Base-by-base conservation (phyloP, 1,140 invertebrate genomes). In the Drosophila erecta region DNA sequence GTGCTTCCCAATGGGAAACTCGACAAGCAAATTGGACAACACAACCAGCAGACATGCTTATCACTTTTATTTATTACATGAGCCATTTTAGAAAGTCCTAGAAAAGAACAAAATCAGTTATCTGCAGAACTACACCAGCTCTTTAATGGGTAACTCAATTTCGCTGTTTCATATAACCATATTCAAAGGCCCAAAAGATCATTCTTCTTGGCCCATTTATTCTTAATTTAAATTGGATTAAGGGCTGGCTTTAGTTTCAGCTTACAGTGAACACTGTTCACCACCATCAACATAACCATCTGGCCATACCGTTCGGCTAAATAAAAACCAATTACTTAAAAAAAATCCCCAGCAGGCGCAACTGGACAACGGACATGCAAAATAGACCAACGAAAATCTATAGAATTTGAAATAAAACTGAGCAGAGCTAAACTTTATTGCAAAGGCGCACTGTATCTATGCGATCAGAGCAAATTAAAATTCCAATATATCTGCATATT, bases 261-360 rank as follows among this genome's bases (percentile, higher is more conserved):
- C 30, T 20, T 15, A 51, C 30, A 51, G 30, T 35, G 20, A 35
- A 20, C 30, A 11, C 15, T 51, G 49, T 51, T 35, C 49, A 8
- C 27, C 41, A 7, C 27, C 43, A 30, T 40, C 22, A 55, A 24
- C 24, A 65, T 14, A 46, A 47, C 41, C 53, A 33, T 50, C 53
- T 59, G 77, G 33, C 57, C 64, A 65, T 61, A 44, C 58, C 77
- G 58, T 50, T 65, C 54, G 76, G 70, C 76, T 80, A 84, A 85
- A 85, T 85, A 85, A 84, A 85, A 84, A 60, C 71, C 81, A 67
- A 85, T 85, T 73, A 85, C 71, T 85, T 84, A 74, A 65, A 61
- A 79, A 75, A 77, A 62, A 73, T 49, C 38, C 72, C 51, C 54
- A 78, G 40, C 55, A 67, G 44, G 41, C 44, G 41, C 62, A 75